A percentile compares a stretch with the other conserved stretches of the same genome.
phyloP scores from a whole-genome alignment of 2,113 vertebrate species.

The Furnarius figulus region DNA sequence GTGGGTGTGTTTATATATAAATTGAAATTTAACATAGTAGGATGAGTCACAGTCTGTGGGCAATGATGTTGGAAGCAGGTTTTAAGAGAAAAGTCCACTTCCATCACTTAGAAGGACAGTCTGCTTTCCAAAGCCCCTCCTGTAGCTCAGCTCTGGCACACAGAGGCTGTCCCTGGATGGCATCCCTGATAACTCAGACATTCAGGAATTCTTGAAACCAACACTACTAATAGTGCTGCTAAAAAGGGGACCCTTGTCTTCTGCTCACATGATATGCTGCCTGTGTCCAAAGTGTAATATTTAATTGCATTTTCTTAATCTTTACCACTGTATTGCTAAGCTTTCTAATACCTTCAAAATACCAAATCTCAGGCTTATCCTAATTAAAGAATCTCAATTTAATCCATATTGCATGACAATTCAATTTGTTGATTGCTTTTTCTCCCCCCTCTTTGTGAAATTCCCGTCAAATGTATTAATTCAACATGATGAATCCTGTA shows the following conservation, averaged over 20 bases:
- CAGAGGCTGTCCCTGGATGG: conserved; percentile 27
- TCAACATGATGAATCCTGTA: conserved; percentile 99
- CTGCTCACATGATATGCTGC: conserved; percentile 44
- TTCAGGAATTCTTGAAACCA: conserved; percentile 39
- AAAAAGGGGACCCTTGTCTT: conserved; percentile 60
- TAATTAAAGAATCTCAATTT: conserved; percentile 99
- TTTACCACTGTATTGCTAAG: conserved; percentile 84
- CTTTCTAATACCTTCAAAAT: conserved; percentile 90
- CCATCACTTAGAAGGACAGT: background rate
- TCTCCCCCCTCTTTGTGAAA: conserved; percentile 84
- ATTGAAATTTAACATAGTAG: background rate
- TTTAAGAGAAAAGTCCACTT: background rate
- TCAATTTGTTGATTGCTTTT: conserved; percentile 97
- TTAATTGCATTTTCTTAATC: conserved; percentile 88
- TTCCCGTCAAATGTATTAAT: conserved; percentile 99
- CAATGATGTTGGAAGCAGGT: background rate
- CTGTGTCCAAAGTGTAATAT: conserved; percentile 78
- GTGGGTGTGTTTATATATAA: background rate
- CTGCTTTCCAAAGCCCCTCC: background rate
- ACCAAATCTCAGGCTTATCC: conserved; percentile 88
- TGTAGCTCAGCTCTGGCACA: background rate
- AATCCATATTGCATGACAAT: conserved; percentile 99
- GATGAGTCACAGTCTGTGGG: background rate
- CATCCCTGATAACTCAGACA: background rate
- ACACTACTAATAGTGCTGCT: background rate